A percentile compares a stretch with the other conserved stretches of the same genome.
Conservation (phyloP, 35 echinoderm and acorn worm species). For the Hemicentrotus pulcherrimus region DNA sequence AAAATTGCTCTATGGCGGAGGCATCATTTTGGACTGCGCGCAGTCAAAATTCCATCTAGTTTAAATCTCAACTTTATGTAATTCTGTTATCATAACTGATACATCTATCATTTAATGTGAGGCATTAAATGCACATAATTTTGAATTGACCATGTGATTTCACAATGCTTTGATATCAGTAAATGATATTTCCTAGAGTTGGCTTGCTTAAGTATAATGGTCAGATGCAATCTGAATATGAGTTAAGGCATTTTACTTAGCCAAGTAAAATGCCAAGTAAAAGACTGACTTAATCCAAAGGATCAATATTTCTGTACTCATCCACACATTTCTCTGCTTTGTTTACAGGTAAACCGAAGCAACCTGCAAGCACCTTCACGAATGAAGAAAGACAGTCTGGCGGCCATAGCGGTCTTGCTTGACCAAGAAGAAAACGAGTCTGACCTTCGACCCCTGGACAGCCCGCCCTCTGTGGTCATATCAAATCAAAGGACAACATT, state of each 20-base stretch:
- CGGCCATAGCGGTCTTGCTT: conserved; percentile 81
- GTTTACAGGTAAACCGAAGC: conserved; percentile 63
- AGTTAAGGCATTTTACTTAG: background rate
- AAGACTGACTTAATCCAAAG: background rate
- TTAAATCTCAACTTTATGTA: too few relatives aligned
- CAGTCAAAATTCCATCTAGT: too few relatives aligned
- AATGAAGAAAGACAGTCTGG: conserved; percentile 85
- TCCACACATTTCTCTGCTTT: background rate
- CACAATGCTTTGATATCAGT: too few relatives aligned
- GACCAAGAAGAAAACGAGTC: conserved; percentile 78
- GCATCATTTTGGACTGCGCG: too few relatives aligned
- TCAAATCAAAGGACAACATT: conserved; percentile 89
- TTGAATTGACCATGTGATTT: too few relatives aligned
- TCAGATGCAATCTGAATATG: background rate
- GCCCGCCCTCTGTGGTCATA: conserved; percentile 83
- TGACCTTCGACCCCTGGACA: conserved; percentile 57
- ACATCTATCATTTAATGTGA: too few relatives aligned
- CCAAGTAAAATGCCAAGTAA: background rate
- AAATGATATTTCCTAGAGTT: too few relatives aligned
- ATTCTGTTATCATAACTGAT: too few relatives aligned
- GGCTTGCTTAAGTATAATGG: too few relatives aligned
- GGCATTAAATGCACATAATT: too few relatives aligned
- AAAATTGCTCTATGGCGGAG: too few relatives aligned
- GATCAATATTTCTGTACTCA: background rate
- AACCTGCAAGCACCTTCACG: conserved; percentile 60